Evolutionary conservation across 2,113 vertebrate genomes (phyloP), one percentile per base, ranked within the genome.

Genomic region (Chaenogobius annularis): DNA sequence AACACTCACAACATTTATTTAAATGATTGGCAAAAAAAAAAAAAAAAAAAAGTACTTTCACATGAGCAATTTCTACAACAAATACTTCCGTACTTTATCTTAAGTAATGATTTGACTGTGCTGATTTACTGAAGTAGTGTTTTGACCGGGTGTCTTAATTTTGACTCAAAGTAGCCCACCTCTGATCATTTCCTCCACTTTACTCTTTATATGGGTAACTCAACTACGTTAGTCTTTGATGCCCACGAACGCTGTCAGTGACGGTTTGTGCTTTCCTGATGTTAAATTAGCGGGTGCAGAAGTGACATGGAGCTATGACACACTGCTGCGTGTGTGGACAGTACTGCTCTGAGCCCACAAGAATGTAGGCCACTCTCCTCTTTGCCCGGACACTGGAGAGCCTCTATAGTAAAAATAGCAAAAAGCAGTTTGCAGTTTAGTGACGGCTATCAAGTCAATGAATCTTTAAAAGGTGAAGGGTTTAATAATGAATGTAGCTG

Each of bases 191-290:
- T 35, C 35, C 35, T 35, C 35, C 35, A 35, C 35, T 35, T 31
- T 40, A 31, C 31, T 69, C 31, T 52, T 20, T 74, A 17, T 22
- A 17, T 10, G 63, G 50, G 6, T 48, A 37, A 26, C 15, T 46
- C n/a, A 10, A 63, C 37, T 65, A 50, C 58, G n/a, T n/a, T n/a
- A n/a, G n/a, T 10, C 22, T 70, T 70, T 47, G 20, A 61, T 70
- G 54, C 13, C 3, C 68, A 47, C 58, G 7, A 31, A 2, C 26
- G 5, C 35, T 65, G 77, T 75, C 66, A 19, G 75, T 85, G 82
- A 90, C 78, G n/a, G 77, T 69, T 48, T 81, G 43, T 85, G 66
- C 84, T 72, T 74, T 77, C 74, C 62, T 56, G 78, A 82, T 72
- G 67, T 69, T 66, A 80, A 82, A 90, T 87, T 74, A 81, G 65